Evolutionary conservation across 2,888 invertebrate species (phyloP).

Genomic region (Pollenia griseotomentosa): DNA sequence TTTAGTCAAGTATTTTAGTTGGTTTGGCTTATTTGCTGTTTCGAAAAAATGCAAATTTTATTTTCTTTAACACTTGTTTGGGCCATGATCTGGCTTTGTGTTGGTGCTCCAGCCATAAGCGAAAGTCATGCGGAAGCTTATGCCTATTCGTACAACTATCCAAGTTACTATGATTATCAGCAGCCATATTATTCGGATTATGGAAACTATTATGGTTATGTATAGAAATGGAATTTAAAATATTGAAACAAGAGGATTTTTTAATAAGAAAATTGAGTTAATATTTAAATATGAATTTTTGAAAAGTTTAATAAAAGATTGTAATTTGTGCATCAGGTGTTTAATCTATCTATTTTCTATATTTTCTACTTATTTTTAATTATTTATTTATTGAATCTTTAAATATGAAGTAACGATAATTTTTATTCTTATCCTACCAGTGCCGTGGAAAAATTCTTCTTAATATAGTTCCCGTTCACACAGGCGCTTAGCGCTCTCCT

Average conservation of each 20-base stretch:
- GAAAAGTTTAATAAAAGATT: too few relatives aligned
- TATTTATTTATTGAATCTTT: too few relatives aligned
- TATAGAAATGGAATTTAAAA: not conserved
- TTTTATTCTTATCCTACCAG: too few relatives aligned
- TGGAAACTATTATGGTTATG: not conserved
- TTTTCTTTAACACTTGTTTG: not conserved
- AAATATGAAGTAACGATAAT: too few relatives aligned
- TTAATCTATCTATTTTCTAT: too few relatives aligned
- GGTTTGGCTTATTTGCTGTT: not conserved
- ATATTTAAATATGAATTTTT: too few relatives aligned
- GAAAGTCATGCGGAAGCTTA: not conserved
- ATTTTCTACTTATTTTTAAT: too few relatives aligned
- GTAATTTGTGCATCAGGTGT: too few relatives aligned
- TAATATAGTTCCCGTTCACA: too few relatives aligned
- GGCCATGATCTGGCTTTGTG: not conserved
- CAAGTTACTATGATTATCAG: not conserved
- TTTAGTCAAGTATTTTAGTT: conserved; percentile 8
- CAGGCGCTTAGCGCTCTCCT: too few relatives aligned
- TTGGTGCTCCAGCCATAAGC: not conserved
- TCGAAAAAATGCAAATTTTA: not conserved
- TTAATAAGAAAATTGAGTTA: not conserved
- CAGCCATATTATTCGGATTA: not conserved
- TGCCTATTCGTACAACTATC: not conserved
- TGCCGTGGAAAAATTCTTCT: too few relatives aligned
- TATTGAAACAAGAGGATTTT: not conserved